These are phyloP conservation scores for Allophyes oxyacanthae DNA, from an alignment of 2,888 invertebrate species.

Conservation along the genomic window DNA sequence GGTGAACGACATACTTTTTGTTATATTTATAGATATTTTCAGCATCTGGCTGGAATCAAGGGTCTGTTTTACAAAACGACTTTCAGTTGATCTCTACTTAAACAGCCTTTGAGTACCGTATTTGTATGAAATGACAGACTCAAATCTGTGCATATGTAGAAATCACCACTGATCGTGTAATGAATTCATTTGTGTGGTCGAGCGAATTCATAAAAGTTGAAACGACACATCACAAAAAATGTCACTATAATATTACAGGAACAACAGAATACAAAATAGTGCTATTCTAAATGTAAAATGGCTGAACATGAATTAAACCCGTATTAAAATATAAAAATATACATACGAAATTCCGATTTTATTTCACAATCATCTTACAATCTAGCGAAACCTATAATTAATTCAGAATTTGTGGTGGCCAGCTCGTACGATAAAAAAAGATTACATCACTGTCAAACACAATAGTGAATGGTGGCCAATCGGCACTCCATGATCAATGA, in stretches of 20 bases:
- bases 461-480: too few species aligned
- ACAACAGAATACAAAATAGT: not conserved
- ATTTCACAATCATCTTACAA: conserved; percentile 30
- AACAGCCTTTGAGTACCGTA: too few species aligned
- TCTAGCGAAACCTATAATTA: conserved; percentile 36
- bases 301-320: conserved; percentile 34
- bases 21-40: too few species aligned
- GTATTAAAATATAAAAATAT: conserved; percentile 42
- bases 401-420: conserved; percentile 6
- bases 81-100: not conserved
- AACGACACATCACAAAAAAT: not conserved
- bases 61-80: too few species aligned
- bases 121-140: too few species aligned
- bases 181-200: too few species aligned
- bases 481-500: too few species aligned
- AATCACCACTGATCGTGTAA: too few species aligned
- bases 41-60: not conserved
- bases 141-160: too few species aligned
- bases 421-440: not conserved
- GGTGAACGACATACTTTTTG: too few species aligned
- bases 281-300: conserved; percentile 9
- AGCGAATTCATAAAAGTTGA: conserved; percentile 8
- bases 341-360: conserved; percentile 18
- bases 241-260: not conserved
- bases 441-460: too few species aligned